These are phyloP conservation scores for Chaetodon auriga DNA, from an alignment of 2,113 vertebrate genomes.

Conservation along the genomic window DNA sequence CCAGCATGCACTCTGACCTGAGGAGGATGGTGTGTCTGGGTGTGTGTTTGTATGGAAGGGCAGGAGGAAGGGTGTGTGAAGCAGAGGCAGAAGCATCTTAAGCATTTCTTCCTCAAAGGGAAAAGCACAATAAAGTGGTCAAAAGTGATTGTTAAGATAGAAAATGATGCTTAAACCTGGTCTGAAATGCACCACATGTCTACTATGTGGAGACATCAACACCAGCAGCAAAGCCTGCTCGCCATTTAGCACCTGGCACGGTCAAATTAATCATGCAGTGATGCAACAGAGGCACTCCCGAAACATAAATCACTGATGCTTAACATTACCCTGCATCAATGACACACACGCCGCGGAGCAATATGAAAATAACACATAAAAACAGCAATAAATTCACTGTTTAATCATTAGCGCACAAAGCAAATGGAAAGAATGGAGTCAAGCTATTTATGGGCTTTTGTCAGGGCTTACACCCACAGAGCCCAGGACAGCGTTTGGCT, in stretches of 20 bases:
- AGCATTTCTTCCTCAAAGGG: background rate
- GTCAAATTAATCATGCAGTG: conserved; percentile 28
- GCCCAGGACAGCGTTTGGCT: background rate
- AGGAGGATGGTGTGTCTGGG: conserved; percentile 32
- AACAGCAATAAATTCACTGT: background rate
- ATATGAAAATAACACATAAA: background rate
- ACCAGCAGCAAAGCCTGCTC: background rate
- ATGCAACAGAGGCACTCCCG: background rate
- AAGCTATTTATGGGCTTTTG: background rate
- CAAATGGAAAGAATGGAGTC: background rate
- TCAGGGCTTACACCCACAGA: conserved; percentile 11
- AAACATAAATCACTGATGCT: conserved; percentile 16
- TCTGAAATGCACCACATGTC: background rate
- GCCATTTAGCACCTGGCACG: background rate
- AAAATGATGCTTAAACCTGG: background rate
- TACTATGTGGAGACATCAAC: background rate
- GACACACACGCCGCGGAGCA: background rate
- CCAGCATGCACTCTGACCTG: conserved; percentile 67
- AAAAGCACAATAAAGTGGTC: background rate
- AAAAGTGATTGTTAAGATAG: background rate
- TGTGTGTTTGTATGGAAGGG: background rate
- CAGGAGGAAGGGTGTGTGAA: background rate
- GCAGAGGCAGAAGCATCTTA: background rate
- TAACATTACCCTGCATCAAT: background rate
- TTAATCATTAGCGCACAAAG: conserved; percentile 11